These are phyloP conservation scores for Chaetops frenatus DNA, from an alignment of 2,113 vertebrate genomes.

Conservation along the genomic window DNA sequence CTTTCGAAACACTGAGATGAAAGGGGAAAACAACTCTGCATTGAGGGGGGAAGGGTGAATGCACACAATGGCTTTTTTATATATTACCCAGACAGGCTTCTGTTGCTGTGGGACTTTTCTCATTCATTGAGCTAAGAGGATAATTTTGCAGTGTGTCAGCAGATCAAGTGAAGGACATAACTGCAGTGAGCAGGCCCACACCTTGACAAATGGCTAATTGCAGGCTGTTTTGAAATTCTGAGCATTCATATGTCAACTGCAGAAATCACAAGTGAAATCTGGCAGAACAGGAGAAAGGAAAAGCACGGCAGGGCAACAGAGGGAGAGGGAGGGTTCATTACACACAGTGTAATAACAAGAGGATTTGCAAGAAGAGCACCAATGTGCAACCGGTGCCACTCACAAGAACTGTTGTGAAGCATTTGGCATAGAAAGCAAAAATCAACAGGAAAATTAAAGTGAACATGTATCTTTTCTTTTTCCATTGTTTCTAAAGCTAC, in stretches of 20 bases:
- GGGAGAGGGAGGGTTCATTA: not conserved
- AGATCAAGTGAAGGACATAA: not conserved
- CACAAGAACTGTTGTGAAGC: not conserved
- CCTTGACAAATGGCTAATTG: constrained; percentile 58
- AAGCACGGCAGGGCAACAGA: not conserved
- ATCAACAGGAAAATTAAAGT: not conserved
- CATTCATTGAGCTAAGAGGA: not conserved
- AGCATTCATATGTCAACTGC: not conserved
- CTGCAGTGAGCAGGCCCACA: not conserved
- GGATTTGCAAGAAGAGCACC: not conserved
- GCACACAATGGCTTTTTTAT: not conserved
- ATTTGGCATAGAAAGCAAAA: not conserved
- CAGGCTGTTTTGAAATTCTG: not conserved
- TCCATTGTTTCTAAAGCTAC: not conserved
- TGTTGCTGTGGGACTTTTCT: not conserved
- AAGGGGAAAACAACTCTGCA: not conserved
- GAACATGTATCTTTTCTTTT: not conserved
- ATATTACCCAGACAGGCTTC: not conserved
- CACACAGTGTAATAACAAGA: not conserved
- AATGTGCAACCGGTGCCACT: not conserved
- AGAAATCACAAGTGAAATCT: not conserved
- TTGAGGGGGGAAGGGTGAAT: not conserved
- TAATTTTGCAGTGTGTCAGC: constrained; percentile 42
- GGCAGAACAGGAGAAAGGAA: not conserved
- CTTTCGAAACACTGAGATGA: not conserved